Conservation (phyloP, 2,797 vertebrate genomes). For the Fistularia commersonii region DNA sequence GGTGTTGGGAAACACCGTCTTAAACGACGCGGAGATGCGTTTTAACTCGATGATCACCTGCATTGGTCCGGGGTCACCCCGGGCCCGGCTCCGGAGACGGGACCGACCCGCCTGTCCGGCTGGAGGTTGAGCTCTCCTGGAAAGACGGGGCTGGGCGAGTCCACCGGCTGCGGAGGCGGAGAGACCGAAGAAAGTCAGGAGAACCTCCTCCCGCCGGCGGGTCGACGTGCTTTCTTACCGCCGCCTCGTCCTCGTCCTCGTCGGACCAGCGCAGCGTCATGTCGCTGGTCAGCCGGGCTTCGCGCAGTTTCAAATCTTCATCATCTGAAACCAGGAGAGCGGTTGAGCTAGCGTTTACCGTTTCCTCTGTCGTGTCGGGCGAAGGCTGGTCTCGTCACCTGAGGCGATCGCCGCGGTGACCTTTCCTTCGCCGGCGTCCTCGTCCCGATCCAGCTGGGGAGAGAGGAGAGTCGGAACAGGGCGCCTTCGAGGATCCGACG, state of each 20-base stretch:
- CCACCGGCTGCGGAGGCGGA: conserved; percentile 46
- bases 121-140: conserved; percentile 32
- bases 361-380: no score
- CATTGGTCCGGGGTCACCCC: no score
- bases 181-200: background rate
- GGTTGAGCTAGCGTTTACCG: no score
- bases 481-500: background rate
- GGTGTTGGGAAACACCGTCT: no score
- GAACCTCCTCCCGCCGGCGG: background rate
- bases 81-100: background rate
- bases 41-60: no score
- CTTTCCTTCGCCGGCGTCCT: no score
- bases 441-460: no score
- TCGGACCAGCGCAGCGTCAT: conserved; percentile 65
- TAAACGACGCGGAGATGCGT: no score
- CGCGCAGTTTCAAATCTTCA: background rate
- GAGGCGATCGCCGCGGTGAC: no score
- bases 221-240: conserved; percentile 21
- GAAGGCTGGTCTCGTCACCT: no score
- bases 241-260: conserved; percentile 42
- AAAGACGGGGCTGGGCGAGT: conserved; percentile 75
- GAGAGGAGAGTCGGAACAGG: no score
- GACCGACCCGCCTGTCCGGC: background rate
- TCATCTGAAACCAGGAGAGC: conserved; percentile 1
- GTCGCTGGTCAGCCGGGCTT: conserved; percentile 41